These are phyloP conservation scores for Excalfactoria chinensis DNA, from an alignment of 2,113 vertebrate genomes.

Conservation along the genomic window DNA sequence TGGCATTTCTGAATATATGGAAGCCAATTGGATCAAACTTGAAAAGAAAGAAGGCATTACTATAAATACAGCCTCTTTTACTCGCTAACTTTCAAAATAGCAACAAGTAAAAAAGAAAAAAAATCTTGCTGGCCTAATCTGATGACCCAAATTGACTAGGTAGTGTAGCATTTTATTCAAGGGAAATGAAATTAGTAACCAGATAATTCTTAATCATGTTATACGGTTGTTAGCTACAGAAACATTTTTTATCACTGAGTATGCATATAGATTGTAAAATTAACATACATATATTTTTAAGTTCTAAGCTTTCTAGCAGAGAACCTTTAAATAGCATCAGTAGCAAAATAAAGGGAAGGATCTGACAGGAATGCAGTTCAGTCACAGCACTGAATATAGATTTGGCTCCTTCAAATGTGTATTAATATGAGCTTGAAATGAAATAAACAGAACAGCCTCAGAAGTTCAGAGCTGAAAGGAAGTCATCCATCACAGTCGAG, in stretches of 20 bases:
- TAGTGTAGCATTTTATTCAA: not conserved
- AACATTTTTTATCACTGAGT: not conserved
- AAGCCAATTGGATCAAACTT: not conserved
- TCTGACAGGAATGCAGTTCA: slow-evolving; percentile 42
- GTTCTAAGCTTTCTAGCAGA: not conserved
- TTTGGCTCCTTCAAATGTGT: slow-evolving; percentile 44
- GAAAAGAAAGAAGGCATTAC: not conserved
- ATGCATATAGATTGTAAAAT: slow-evolving; percentile 8
- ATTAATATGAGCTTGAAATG: slow-evolving; percentile 61
- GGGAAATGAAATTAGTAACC: not conserved
- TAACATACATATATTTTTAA: not conserved
- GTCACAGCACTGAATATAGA: slow-evolving; percentile 35
- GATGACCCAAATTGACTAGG: not conserved
- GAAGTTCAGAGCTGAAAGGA: slow-evolving; percentile 65
- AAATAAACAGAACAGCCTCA: slow-evolving; percentile 63
- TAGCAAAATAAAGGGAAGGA: slow-evolving; percentile 39
- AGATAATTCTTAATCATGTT: not conserved
- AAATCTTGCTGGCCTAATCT: not conserved
- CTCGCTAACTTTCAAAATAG: not conserved
- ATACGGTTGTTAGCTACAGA: not conserved
- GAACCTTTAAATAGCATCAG: slow-evolving; percentile 39
- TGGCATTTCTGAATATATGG: not conserved
- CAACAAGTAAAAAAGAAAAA: not conserved
- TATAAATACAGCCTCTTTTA: not conserved
- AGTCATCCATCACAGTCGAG: slow-evolving; percentile 46